Base-by-base conservation (phyloP, 2,797 vertebrate genomes). In the Anableps anableps region DNA sequence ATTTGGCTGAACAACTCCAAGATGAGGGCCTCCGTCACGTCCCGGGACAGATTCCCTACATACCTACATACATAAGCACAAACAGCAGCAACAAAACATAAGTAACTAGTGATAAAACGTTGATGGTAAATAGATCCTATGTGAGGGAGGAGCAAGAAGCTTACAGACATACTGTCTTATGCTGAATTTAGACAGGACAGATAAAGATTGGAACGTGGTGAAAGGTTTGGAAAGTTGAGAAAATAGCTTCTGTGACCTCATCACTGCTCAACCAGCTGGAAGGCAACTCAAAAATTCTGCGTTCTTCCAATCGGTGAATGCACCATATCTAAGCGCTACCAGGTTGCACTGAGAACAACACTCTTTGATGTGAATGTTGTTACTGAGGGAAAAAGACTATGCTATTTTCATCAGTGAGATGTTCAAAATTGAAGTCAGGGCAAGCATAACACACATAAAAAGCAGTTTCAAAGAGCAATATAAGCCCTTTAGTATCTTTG, bases 1-100 rank as follows among this genome's bases (percentile, higher is more conserved):
- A 99, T 98, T 93, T 99, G 97, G 89, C 97, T 97, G 93, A 99
- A 99, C 43, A 99, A 94, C 94, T 99, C 97, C 86, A 99, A 94
- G 93, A 98, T 97, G 9, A 99, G 96, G 60, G 97, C 97, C 94
- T 99, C 98, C 0, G 97, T 99, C 91, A 98, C 97, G 43, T 99
- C 97, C 89, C 97, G 94, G 82, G 98, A 99, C 89, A 99, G 95
- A 94, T 99, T 98, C 75, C 97, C 97, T 73, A 98, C 98, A 64
- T 98, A 99, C 78, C 97, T 98, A 83, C 5, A 81, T 0, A 78
- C 36, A 86, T 6, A 85, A 48, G 79, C 41, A 87, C 51, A 88
- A 66, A 74, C n/a, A 80, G 70, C 0, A 62, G 47, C 74, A 38
- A 17, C 6, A 48, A 31, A n/a, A 73, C n/a, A 48, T 23, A 11